These are phyloP conservation scores for Corella eumyota DNA, from an alignment of 23 tunicate species.

Conservation along the genomic window DNA sequence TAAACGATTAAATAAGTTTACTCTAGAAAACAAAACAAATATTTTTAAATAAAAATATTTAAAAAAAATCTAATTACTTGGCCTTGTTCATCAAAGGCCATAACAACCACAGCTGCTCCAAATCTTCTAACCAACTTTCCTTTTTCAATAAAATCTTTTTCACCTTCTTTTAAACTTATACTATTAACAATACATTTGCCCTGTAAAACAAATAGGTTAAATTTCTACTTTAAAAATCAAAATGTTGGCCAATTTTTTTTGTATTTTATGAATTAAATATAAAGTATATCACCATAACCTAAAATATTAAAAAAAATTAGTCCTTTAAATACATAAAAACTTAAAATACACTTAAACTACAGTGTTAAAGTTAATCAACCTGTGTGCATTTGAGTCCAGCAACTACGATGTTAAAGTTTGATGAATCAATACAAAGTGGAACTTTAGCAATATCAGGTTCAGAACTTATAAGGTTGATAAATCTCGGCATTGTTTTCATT, in stretches of 20 bases:
- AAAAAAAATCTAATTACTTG: conserved; percentile 62
- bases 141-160: conserved; percentile 57
- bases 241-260: not conserved
- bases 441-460: conserved; percentile 81
- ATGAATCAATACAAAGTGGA: conserved; percentile 90
- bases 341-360: no score
- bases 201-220: conserved; percentile 25
- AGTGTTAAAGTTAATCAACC: no score
- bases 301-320: no score
- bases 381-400: conserved; percentile 76
- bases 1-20: no score
- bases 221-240: not conserved
- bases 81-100: conserved; percentile 95
- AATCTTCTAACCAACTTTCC: conserved; percentile 60
- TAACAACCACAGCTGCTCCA: conserved; percentile 91
- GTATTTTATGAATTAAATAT: not conserved
- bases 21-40: no score
- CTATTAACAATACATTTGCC: conserved; percentile 98
- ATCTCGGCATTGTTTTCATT: conserved; percentile 43
- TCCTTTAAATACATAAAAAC: conserved; percentile 1
- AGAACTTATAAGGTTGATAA: conserved; percentile 59
- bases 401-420: conserved; percentile 70
- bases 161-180: conserved; percentile 93
- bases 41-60: no score
- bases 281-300: no score